A percentile compares a stretch with the other conserved stretches of the same genome.
Evolutionary conservation across 2,113 vertebrate species (phyloP).

Genomic region (Sorex fumeus): DNA sequence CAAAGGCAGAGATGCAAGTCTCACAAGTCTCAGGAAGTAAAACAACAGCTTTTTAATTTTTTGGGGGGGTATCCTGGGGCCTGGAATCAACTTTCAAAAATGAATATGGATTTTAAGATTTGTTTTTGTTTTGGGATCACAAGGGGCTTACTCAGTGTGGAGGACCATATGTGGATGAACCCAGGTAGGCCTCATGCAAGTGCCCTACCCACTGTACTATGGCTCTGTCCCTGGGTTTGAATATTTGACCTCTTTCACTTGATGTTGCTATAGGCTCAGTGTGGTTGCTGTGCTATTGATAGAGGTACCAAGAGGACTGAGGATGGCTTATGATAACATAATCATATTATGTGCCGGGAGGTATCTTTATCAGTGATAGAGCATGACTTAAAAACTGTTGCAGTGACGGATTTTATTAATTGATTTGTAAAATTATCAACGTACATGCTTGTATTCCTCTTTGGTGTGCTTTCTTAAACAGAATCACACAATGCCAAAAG

Average conservation of each 20-base stretch:
- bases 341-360: constrained; percentile 15
- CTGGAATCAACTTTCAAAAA: not conserved
- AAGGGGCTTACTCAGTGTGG: no score
- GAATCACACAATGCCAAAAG: not conserved
- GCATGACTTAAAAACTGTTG: constrained; percentile 2
- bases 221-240: not conserved
- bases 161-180: no score
- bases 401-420: not conserved
- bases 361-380: constrained; percentile 36
- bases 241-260: constrained; percentile 34
- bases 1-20: not conserved
- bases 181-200: no score
- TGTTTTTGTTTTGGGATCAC: no score
- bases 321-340: constrained; percentile 38
- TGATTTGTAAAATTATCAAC: constrained; percentile 19
- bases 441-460: not conserved
- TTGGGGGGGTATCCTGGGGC: not conserved
- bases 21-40: not conserved
- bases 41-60: not conserved
- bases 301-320: constrained; percentile 37
- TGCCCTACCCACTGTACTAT: no score
- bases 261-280: not conserved
- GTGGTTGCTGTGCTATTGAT: constrained; percentile 17
- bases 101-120: not conserved
- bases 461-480: constrained; percentile 5